phyloP scores from a whole-genome alignment of 2,113 vertebrate species.

The Agelaius tricolor region DNA sequence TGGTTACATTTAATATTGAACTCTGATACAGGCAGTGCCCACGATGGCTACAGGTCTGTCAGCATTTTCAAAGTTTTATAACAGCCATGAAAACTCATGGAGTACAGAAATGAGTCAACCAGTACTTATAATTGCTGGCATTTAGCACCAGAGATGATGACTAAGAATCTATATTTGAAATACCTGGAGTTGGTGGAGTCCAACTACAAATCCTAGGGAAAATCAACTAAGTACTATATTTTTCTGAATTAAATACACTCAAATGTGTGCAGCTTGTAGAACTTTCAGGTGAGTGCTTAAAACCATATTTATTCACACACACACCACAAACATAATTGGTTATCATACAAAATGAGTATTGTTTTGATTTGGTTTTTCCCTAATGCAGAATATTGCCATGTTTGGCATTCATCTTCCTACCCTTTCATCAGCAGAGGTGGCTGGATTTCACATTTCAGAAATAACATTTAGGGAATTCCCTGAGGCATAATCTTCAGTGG shows the following conservation, averaged over 20 bases:
- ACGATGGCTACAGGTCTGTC: not conserved
- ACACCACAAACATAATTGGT: not conserved
- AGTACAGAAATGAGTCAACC: constrained; percentile 54
- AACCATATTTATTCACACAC: not conserved
- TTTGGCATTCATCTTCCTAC: not conserved
- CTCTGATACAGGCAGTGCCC: not conserved
- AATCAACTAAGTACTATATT: not conserved
- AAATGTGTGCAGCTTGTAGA: not conserved
- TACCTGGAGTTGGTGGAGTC: constrained; percentile 37
- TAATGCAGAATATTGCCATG: not conserved
- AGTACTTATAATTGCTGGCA: constrained; percentile 51
- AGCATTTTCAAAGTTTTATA: constrained; percentile 56
- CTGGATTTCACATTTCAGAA: not conserved
- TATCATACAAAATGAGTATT: not conserved
- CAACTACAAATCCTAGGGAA: constrained; percentile 8
- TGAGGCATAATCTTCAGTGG: not conserved
- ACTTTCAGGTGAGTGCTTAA: not conserved
- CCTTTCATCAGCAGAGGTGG: not conserved
- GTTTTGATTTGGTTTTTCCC: not conserved
- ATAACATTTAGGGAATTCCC: not conserved
- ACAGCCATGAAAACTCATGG: constrained; percentile 26
- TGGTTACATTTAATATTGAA: constrained; percentile 5
- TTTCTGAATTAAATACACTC: constrained; percentile 11
- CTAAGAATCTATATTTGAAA: constrained; percentile 59
- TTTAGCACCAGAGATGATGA: constrained; percentile 47